Conservation (phyloP, 2,888 invertebrate genomes). For the Ochropleura leucogaster region DNA sequence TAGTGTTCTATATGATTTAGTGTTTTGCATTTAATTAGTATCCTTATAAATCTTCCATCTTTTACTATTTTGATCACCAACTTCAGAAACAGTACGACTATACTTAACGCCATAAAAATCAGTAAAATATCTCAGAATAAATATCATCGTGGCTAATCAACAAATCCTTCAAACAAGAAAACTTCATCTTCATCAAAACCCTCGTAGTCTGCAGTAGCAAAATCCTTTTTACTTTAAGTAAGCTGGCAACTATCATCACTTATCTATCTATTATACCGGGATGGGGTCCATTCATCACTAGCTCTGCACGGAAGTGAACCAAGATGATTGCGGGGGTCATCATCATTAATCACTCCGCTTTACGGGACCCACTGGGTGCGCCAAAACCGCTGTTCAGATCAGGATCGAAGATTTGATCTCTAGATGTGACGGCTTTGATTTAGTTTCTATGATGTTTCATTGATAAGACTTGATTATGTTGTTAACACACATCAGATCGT, state of each 20-base stretch:
- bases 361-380: slow-evolving; percentile 56
- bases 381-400: slow-evolving; percentile 40
- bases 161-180: slow-evolving; percentile 7
- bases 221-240: slow-evolving; percentile 38
- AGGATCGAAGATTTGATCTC: slow-evolving; percentile 57
- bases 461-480: slow-evolving; percentile 45
- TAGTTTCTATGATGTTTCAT: slow-evolving; percentile 32
- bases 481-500: slow-evolving; percentile 17
- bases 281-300: slow-evolving; percentile 63
- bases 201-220: slow-evolving; percentile 38
- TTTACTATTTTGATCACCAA: background rate
- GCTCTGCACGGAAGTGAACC: slow-evolving; percentile 62
- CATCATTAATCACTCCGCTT: slow-evolving; percentile 76
- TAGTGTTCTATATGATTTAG: no score
- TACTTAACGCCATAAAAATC: background rate
- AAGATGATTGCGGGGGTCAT: slow-evolving; percentile 69
- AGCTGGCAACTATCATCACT: slow-evolving; percentile 55
- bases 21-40: no score
- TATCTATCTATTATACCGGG: slow-evolving; percentile 63
- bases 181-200: slow-evolving; percentile 7
- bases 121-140: accelerated
- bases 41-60: background rate
- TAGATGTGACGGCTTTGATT: slow-evolving; percentile 46
- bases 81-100: background rate
- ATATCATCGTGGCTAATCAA: background rate